Conservation (phyloP, 2,797 vertebrate genomes). For the Sebastes ruberrimus region DNA sequence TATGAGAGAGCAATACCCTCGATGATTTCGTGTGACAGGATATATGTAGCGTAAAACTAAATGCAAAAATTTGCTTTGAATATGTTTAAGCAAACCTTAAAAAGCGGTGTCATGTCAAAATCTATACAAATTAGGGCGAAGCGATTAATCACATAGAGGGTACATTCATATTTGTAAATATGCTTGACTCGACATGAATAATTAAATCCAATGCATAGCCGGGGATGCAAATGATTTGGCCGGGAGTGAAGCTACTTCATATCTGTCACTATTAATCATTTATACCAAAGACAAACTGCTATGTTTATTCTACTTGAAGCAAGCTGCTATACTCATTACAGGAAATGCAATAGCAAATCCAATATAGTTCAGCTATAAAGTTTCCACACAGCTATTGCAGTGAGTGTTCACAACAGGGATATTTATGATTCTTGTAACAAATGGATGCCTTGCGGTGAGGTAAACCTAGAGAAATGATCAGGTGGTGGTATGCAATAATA, state of each 20-base stretch:
- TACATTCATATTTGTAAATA: conserved; percentile 55
- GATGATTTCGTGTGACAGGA: neutral
- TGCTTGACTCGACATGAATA: conserved; percentile 59
- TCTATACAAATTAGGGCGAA: conserved; percentile 8
- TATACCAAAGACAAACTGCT: conserved; percentile 58
- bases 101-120: conserved; percentile 2
- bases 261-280: conserved; percentile 72
- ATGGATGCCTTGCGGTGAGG: conserved; percentile 15
- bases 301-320: conserved; percentile 57
- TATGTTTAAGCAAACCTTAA: neutral
- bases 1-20: neutral
- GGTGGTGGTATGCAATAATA: conserved; percentile 33
- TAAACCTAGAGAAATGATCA: conserved; percentile 17
- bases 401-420: conserved; percentile 12
- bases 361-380: conserved; percentile 39
- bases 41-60: neutral
- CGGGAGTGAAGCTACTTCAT: conserved; percentile 61
- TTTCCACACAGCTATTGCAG: conserved; percentile 36
- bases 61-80: neutral
- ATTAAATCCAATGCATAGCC: conserved; percentile 50
- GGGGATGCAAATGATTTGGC: conserved; percentile 65
- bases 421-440: conserved; percentile 48
- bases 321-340: conserved; percentile 51
- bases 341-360: conserved; percentile 55
- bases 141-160: conserved; percentile 31